These are phyloP conservation scores for Aldrovandia affinis DNA, from an alignment of 2,797 vertebrate genomes.

Conservation along the genomic window DNA sequence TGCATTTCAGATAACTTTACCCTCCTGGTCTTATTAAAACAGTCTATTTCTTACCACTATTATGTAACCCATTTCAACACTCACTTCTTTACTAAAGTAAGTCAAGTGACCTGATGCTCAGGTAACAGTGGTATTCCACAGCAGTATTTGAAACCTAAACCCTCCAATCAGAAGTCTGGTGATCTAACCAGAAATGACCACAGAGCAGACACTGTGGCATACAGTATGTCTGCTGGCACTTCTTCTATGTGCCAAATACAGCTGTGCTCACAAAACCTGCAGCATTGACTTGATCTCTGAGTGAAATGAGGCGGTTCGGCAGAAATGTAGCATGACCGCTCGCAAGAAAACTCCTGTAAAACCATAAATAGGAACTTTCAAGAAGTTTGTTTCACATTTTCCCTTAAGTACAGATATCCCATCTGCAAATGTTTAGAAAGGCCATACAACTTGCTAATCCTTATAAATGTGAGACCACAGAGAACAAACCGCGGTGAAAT, in stretches of 20 bases:
- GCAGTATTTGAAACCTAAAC: background rate
- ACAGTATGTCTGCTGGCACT: background rate
- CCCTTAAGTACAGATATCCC: background rate
- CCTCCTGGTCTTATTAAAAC: background rate
- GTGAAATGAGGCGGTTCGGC: background rate
- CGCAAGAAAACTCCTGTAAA: background rate
- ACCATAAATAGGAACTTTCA: background rate
- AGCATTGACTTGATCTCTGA: background rate
- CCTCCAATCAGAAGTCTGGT: background rate
- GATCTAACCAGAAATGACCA: background rate
- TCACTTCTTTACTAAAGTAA: background rate
- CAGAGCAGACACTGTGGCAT: background rate
- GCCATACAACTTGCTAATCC: background rate
- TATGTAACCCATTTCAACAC: background rate
- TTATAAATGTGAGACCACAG: background rate
- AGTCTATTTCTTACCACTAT: background rate
- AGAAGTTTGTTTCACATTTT: slow-evolving; percentile 1
- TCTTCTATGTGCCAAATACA: background rate
- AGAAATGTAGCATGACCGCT: background rate
- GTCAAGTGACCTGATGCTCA: background rate
- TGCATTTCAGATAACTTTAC: background rate
- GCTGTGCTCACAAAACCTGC: background rate
- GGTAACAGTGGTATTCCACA: background rate
- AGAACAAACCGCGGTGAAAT: background rate
- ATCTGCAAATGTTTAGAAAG: slow-evolving; percentile 8